Evolutionary conservation across 1,140 invertebrate species (phyloP).

Genomic region (Neelides sp.): DNA sequence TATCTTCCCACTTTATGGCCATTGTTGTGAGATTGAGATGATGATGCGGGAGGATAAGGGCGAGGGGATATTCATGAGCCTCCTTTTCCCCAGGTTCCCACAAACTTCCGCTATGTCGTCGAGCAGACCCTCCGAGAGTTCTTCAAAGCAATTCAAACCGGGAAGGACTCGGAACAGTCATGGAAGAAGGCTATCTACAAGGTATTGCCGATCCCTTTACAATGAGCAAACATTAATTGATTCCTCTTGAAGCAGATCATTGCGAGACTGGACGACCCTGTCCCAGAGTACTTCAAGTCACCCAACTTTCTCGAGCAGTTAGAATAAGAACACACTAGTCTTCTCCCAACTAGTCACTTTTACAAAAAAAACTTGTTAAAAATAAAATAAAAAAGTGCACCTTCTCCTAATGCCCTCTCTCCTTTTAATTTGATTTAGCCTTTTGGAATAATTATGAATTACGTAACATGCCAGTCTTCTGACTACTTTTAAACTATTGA

Average conservation of each 20-base stretch:
- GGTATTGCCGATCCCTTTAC: constrained; percentile 18
- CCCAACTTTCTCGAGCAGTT: constrained; percentile 98
- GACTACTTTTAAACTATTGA: too few relatives aligned
- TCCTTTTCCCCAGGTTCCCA: constrained; percentile 65
- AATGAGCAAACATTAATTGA: background rate
- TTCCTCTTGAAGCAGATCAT: constrained; percentile 52
- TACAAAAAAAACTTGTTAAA: too few relatives aligned
- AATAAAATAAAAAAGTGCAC: too few relatives aligned
- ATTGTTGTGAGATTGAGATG: constrained; percentile 2
- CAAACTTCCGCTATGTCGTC: constrained; percentile 89
- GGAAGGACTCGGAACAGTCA: constrained; percentile 93
- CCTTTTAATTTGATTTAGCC: too few relatives aligned
- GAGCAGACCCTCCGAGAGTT: constrained; percentile 96
- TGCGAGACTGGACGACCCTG: constrained; percentile 91
- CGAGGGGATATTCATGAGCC: constrained; percentile 3
- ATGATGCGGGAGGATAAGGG: too few relatives aligned
- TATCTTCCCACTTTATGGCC: too few relatives aligned
- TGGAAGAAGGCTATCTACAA: constrained; percentile 99
- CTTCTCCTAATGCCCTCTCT: too few relatives aligned
- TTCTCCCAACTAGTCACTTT: too few relatives aligned
- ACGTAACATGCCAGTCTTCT: too few relatives aligned
- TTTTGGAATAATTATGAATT: too few relatives aligned
- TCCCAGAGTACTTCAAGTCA: constrained; percentile 99
- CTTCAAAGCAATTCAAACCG: constrained; percentile 89
- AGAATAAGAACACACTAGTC: constrained; percentile 59